These are phyloP conservation scores for Probosciger aterrimus DNA, from an alignment of 2,113 vertebrate species.

Conservation along the genomic window DNA sequence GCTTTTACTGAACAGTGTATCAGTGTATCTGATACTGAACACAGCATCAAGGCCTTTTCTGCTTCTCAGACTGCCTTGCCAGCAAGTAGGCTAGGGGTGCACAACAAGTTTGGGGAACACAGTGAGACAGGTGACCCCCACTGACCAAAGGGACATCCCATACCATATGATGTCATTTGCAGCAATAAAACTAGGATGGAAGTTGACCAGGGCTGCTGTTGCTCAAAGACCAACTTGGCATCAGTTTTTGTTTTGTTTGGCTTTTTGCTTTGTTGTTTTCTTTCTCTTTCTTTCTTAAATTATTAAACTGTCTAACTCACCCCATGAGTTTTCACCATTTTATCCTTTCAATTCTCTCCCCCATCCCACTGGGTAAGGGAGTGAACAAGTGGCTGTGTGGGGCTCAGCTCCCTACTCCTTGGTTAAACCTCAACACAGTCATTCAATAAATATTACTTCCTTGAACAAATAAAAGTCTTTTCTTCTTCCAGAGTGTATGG, in stretches of 20 bases:
- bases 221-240: neutral
- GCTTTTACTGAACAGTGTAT: neutral
- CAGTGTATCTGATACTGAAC: neutral
- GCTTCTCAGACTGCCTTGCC: neutral
- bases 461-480: neutral
- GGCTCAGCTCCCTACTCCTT: neutral
- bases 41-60: neutral
- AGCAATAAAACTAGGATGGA: neutral
- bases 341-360: neutral
- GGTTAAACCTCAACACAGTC: neutral
- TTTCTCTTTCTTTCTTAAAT: neutral
- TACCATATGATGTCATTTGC: neutral
- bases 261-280: neutral
- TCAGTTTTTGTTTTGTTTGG: neutral
- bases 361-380: neutral
- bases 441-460: neutral
- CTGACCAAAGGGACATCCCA: neutral
- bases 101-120: neutral
- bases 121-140: neutral
- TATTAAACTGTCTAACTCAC: neutral
- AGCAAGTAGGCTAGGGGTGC: neutral
- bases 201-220: neutral
- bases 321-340: neutral
- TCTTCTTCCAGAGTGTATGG: neutral
- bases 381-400: neutral